Conservation (phyloP, 2,797 vertebrate species). For the Diplodus sargus region DNA sequence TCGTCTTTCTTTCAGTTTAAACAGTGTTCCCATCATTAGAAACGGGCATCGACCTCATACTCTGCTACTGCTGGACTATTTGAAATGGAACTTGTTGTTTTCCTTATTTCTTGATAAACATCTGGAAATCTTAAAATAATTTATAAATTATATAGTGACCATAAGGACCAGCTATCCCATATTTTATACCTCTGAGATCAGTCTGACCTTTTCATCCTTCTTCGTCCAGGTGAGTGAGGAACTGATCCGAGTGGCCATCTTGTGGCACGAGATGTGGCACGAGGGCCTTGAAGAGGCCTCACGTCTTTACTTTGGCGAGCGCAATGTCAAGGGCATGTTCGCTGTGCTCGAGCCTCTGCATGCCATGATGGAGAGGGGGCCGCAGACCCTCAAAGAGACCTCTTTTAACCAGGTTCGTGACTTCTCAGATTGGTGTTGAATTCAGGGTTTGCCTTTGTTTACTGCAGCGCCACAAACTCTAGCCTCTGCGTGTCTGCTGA, state of each 20-base stretch:
- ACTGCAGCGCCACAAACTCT: not conserved
- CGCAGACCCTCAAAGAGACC: constrained; percentile 98
- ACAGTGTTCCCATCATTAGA: not conserved
- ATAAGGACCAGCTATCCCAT: not conserved
- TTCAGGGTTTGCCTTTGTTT: not conserved
- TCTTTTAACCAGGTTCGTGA: constrained; percentile 96
- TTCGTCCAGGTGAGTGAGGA: constrained; percentile 94
- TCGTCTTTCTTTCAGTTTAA: not conserved
- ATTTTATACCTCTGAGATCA: not conserved
- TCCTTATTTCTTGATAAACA: not conserved
- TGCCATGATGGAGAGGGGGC: constrained; percentile 99
- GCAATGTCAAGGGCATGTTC: constrained; percentile 99
- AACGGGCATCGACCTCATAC: not conserved
- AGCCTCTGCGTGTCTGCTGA: not conserved
- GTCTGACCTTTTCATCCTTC: constrained; percentile 14
- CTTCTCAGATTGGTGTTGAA: not conserved
- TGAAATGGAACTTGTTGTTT: not conserved
- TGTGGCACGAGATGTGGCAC: constrained; percentile 99
- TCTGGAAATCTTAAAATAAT: not conserved
- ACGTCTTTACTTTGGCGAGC: constrained; percentile 96
- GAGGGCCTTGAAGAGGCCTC: constrained; percentile 98
- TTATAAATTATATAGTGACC: not conserved
- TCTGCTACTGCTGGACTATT: not conserved
- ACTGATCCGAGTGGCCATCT: constrained; percentile 96
- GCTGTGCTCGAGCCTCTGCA: constrained; percentile 98